Base-by-base conservation (phyloP, 23 tunicate species). In the Trididemnum miniatum region DNA sequence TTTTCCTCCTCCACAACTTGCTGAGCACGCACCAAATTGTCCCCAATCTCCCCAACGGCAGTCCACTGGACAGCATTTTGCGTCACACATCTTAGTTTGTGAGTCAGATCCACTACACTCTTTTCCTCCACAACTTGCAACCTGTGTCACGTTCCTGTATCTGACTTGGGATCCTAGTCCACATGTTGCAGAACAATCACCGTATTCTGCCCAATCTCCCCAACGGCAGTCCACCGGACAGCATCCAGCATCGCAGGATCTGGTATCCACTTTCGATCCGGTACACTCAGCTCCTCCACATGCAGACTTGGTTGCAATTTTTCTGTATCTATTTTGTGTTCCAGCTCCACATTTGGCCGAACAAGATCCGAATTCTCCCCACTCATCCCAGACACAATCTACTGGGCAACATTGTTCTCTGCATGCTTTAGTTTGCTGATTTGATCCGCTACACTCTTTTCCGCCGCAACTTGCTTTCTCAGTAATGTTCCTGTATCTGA, bases 1-100 rank as follows among this genome's bases (percentile, higher is more conserved):
- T 0, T 24, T 62, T n/a, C 91, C 91, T 0, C 85, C 85, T 27
- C 85, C 85, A 35, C 91, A 87, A 3, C 79, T 24, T 2, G 1
- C 72, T 22, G 73, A 1, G 35, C 91, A 87, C 26, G 1, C 0
- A 2, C 52, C 33, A 30, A 33, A 87, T 4, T 26, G 80, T 20
- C 31, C 28, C 91, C 91, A 87, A 2, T 22, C 59, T 1, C 81
- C 75, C 91, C 80, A 87, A 36, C 0, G 0, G 63, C 91, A 87
- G 59, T 80, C 54, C 12, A 80, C 71, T 1, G 91, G 91, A 72
- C 91, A 87, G 0, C 73, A 71, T 28, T 71, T 64, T 2, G 80
- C 23, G 76, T 81, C 65, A 63, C 76, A 81, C 0, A 23, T 38
- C 28, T 22, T 22, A 1, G 63, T 9, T 20, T 66, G 24, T 0